Evolutionary conservation across 2,113 vertebrate genomes (phyloP).

Genomic region (Thamnophis sirtalis): DNA sequence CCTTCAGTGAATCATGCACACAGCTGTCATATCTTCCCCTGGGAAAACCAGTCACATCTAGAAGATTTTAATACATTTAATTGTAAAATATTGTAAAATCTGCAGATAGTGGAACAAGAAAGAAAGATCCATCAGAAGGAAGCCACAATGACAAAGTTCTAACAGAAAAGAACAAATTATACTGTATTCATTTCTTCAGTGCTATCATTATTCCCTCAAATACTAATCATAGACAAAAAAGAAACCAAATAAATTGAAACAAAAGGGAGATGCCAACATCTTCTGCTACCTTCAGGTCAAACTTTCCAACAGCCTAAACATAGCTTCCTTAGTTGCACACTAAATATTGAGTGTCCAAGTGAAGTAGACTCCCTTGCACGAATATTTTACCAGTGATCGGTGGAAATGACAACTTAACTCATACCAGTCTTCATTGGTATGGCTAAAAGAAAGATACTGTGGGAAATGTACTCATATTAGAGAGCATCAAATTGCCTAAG

Average conservation of each 20-base stretch:
- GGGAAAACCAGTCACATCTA: background rate
- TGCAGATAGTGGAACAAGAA: background rate
- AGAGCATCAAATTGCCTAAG: background rate
- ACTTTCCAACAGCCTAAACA: background rate
- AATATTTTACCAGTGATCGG: background rate
- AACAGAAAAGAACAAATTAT: background rate
- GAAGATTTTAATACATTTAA: slow-evolving; percentile 28
- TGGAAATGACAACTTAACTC: background rate
- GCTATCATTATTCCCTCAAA: background rate
- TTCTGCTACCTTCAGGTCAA: background rate
- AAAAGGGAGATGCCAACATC: background rate
- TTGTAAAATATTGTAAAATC: background rate
- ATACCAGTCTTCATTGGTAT: background rate
- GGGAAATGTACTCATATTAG: background rate
- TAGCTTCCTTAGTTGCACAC: background rate
- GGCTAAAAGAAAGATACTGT: background rate
- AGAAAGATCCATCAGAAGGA: background rate
- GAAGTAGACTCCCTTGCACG: background rate
- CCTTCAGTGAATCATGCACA: background rate
- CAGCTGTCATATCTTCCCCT: slow-evolving; percentile 24
- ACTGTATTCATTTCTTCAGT: background rate
- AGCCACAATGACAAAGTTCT: background rate
- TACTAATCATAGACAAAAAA: background rate
- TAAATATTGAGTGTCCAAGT: background rate
- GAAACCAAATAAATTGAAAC: background rate